Evolutionary conservation across 2,888 invertebrate genomes (phyloP), one percentile per base, ranked within the genome.

Genomic region (Exephanes ischioxanthus): DNA sequence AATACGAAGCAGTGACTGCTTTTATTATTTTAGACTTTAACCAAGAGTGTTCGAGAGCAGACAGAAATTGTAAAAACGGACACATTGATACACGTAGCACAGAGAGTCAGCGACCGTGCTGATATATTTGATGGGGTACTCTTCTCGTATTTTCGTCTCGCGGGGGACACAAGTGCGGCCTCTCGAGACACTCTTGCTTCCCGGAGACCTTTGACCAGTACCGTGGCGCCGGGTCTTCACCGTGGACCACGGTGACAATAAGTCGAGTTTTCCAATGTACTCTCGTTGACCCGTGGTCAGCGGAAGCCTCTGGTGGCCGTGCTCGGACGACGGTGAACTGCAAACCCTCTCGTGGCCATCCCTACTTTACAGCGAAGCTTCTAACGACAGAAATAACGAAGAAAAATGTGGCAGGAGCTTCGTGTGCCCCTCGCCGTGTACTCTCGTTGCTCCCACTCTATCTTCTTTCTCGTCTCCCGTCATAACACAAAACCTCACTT

Each of bases 181-280:
- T 86, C 85, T 86, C 76, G 85, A 86, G 85, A 86, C 85, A 77
- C 68, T 73, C 85, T 72, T 77, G 76, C 80, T 80, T 80, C 63
- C 61, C 45, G 45, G 63, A 19, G 72, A 83, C 83, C 85, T 86
- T 86, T 86, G 83, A 86, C 83, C 85, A 41, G 26, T 48, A 51
- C 30, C 80, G 53, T 63, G 14, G 33, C 22, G 33, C 26, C 61
- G 68, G 30, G 63, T 86, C 83, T 83, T 83, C 82, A 51, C 19
- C 48, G 53, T 66, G 58, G 58, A 61, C 66, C 77, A 66, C 66
- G 26, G 73, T 70, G 83, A 83, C 80, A 86, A 86, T 83, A 83
- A 86, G 83, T 86, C 73, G 77, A 86, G 83, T 86, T 86, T 86
- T 80, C 77, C 61, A 68, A 77, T 86, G 80, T 83, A 81, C 76